These are phyloP conservation scores for Aporophyla nigra DNA, from an alignment of 2,888 invertebrate species.

Conservation along the genomic window DNA sequence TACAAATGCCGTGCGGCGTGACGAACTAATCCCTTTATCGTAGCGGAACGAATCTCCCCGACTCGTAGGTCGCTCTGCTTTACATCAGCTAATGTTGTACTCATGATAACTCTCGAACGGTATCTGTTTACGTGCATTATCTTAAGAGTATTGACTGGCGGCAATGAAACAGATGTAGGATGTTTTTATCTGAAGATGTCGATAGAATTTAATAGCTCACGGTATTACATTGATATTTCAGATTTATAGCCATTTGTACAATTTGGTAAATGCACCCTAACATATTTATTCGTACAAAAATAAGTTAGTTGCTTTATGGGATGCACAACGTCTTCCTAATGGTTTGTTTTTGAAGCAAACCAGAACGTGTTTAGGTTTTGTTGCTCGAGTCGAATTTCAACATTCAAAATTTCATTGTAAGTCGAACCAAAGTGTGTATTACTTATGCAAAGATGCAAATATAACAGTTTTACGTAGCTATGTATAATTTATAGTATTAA, in stretches of 20 bases:
- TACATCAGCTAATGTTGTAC: conserved; percentile 80
- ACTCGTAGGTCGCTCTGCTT: conserved; percentile 81
- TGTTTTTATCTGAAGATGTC: conserved; percentile 70
- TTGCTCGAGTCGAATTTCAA: conserved; percentile 32
- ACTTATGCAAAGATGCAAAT: conserved; percentile 32
- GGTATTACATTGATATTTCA: conserved; percentile 23
- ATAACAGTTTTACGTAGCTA: conserved; percentile 11
- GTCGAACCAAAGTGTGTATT: conserved; percentile 6
- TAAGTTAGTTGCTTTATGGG: conserved; percentile 14
- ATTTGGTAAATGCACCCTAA: background rate
- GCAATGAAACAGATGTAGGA: conserved; percentile 77
- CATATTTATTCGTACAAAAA: conserved; percentile 4
- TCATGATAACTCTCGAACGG: conserved; percentile 77
- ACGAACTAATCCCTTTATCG: conserved; percentile 86
- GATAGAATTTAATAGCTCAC: conserved; percentile 50
- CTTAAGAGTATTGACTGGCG: conserved; percentile 69
- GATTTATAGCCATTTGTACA: conserved; percentile 12
- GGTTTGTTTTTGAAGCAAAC: conserved; percentile 43
- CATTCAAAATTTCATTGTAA: conserved; percentile 37
- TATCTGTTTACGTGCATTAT: conserved; percentile 76
- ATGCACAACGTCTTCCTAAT: conserved; percentile 17
- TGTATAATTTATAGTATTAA: background rate
- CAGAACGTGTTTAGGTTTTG: conserved; percentile 40
- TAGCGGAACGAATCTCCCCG: conserved; percentile 81
- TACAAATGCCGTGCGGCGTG: conserved; percentile 74